These are phyloP conservation scores for Kobus ellipsiprymnus DNA, from an alignment of 2,113 vertebrate species.

Conservation along the genomic window DNA sequence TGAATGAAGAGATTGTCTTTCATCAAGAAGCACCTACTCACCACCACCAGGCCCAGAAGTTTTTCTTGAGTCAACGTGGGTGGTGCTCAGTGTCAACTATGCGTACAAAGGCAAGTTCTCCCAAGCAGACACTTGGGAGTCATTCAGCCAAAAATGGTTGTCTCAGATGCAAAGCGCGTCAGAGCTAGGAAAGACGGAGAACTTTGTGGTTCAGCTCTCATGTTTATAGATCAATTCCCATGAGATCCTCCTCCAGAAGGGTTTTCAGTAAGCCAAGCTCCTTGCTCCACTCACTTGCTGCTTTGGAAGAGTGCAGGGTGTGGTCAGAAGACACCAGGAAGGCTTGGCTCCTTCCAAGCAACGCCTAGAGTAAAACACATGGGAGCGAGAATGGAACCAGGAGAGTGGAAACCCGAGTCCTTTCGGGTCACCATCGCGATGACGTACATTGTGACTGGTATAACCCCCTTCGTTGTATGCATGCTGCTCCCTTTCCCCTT, in stretches of 20 bases:
- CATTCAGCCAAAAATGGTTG: constrained; percentile 50
- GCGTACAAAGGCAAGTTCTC: background rate
- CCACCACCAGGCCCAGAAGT: background rate
- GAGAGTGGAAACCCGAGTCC: background rate
- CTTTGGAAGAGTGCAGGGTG: background rate
- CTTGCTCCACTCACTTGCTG: background rate
- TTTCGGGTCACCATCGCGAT: background rate
- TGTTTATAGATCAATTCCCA: background rate
- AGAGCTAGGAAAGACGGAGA: constrained; percentile 33
- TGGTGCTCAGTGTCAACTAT: background rate
- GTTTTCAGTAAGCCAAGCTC: background rate
- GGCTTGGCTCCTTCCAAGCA: background rate
- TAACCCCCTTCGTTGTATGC: background rate
- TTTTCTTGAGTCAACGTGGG: background rate
- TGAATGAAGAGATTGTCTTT: background rate
- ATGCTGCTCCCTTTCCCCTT: background rate
- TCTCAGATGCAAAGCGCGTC: constrained; percentile 37
- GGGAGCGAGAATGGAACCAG: background rate
- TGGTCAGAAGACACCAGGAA: background rate
- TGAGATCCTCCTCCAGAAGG: background rate
- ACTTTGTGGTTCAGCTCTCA: background rate
- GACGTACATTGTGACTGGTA: background rate
- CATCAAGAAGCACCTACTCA: background rate
- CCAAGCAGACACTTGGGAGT: constrained; percentile 60
- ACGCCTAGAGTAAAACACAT: background rate